Conservation (phyloP, 1,140 invertebrate genomes). For the Caenorhabditis tropicalis region DNA sequence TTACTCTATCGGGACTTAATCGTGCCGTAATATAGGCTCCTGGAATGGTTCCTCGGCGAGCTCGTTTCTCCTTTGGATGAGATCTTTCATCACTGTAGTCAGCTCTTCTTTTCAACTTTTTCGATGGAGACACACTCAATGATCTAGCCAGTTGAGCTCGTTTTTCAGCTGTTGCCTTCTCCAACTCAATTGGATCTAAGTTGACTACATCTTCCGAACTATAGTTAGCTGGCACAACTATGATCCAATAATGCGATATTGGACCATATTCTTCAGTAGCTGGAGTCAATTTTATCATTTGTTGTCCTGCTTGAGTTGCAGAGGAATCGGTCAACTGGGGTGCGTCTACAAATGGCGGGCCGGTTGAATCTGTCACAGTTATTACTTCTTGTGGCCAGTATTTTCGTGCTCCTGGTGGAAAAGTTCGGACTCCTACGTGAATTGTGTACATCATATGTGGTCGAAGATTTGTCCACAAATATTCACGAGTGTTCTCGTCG, state of each 20-base stretch:
- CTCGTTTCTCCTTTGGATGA: slow-evolving; percentile 19
- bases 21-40: slow-evolving; percentile 44
- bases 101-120: slow-evolving; percentile 44
- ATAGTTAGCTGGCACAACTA: slow-evolving; percentile 88
- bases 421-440: slow-evolving; percentile 64
- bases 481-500: slow-evolving; percentile 19
- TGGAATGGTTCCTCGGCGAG: neutral
- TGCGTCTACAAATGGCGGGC: slow-evolving; percentile 69
- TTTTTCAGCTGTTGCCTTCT: slow-evolving; percentile 42
- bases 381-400: slow-evolving; percentile 66
- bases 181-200: slow-evolving; percentile 33
- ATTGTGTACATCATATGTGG: slow-evolving; percentile 70
- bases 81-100: neutral
- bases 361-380: slow-evolving; percentile 66
- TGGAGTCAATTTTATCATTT: slow-evolving; percentile 79
- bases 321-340: slow-evolving; percentile 65
- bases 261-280: slow-evolving; percentile 97
- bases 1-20: slow-evolving; percentile 42
- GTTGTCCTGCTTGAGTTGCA: slow-evolving; percentile 51
- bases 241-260: slow-evolving; percentile 93
- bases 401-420: slow-evolving; percentile 59
- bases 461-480: slow-evolving; percentile 61
- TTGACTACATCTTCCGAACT: slow-evolving; percentile 73
- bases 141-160: slow-evolving; percentile 1
- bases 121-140: slow-evolving; percentile 44